These are phyloP conservation scores for Columba livia DNA, from an alignment of 2,113 vertebrate genomes.

Conservation along the genomic window DNA sequence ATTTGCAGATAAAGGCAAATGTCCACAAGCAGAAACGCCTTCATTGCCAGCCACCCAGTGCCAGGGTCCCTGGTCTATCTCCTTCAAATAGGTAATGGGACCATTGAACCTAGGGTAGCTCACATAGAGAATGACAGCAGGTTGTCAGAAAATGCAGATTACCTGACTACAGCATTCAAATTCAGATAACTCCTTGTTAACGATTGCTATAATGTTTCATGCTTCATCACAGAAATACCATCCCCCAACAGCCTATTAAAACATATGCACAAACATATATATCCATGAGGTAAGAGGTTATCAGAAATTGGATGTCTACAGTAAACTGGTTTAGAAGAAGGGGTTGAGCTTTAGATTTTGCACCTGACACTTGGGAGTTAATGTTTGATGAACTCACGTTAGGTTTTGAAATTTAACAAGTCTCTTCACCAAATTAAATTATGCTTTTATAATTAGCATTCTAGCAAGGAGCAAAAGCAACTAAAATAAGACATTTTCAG, in stretches of 20 bases:
- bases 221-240: not conserved
- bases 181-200: not conserved
- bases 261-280: not conserved
- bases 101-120: not conserved
- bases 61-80: accelerated
- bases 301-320: not conserved
- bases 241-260: not conserved
- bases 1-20: not conserved
- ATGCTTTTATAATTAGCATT: constrained; percentile 8
- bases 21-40: not conserved
- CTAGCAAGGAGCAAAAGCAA: not conserved
- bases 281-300: not conserved
- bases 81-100: not conserved
- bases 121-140: not conserved
- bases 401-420: not conserved
- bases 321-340: not conserved
- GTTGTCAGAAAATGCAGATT: not conserved
- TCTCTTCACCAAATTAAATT: constrained; percentile 10
- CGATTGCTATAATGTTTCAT: not conserved
- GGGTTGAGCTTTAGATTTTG: not conserved
- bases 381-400: not conserved
- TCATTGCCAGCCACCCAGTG: not conserved
- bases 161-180: not conserved
- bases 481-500: not conserved
- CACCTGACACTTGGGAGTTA: not conserved